A percentile compares a stretch with the other conserved stretches of the same genome.
Conservation (phyloP, 2,888 invertebrate genomes). For the Philereme vetulata region DNA sequence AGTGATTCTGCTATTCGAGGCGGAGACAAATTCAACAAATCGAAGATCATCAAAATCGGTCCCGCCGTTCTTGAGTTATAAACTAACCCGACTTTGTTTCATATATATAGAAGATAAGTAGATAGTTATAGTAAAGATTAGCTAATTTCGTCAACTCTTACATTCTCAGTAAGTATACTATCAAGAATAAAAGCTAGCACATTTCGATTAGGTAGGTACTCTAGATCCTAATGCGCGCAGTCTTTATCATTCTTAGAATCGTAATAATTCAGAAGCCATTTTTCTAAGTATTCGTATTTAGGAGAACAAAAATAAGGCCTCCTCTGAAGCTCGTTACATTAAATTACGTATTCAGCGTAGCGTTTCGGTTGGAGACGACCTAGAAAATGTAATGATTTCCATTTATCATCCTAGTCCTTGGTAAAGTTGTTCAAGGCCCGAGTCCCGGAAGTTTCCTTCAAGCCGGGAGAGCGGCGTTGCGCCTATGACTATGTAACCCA, state of each 20-base stretch:
- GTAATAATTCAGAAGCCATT: conserved; percentile 7
- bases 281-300: conserved; percentile 18
- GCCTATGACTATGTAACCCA: conserved; percentile 48
- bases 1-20: too few relatives aligned
- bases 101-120: too few relatives aligned
- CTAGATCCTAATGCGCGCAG: neutral
- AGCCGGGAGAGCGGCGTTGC: conserved; percentile 53
- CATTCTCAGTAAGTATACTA: too few relatives aligned
- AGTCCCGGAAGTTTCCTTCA: conserved; percentile 71
- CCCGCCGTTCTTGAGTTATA: too few relatives aligned
- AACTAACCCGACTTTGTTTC: too few relatives aligned
- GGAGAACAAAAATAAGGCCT: conserved; percentile 32
- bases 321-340: conserved; percentile 39
- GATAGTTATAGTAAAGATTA: too few relatives aligned
- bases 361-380: conserved; percentile 59
- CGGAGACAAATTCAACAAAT: too few relatives aligned
- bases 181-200: too few relatives aligned
- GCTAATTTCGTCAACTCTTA: too few relatives aligned
- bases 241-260: too few relatives aligned
- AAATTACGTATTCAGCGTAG: conserved; percentile 62
- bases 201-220: neutral
- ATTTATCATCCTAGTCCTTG: conserved; percentile 75
- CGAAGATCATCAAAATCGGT: too few relatives aligned
- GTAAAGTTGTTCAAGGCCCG: conserved; percentile 69
- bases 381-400: conserved; percentile 70